Conservation (phyloP, 1,140 invertebrate genomes). For the Aphelinus atriplicis region DNA sequence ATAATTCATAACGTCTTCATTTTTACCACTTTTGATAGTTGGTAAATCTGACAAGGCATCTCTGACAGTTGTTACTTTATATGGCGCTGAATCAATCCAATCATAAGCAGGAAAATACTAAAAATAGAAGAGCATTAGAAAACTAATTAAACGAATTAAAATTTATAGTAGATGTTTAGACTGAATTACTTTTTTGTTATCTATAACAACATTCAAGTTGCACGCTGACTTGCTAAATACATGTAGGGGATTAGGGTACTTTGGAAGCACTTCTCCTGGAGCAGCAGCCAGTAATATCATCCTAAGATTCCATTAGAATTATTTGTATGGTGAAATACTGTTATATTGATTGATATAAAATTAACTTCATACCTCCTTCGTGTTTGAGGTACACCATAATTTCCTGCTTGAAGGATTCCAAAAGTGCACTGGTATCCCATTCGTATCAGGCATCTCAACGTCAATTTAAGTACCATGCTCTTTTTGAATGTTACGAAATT, state of each 20-base stretch:
- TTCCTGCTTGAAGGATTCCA: slow-evolving; percentile 86
- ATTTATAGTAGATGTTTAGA: neutral
- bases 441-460: slow-evolving; percentile 78
- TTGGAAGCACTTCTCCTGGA: slow-evolving; percentile 81
- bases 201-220: slow-evolving; percentile 77
- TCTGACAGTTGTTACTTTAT: slow-evolving; percentile 78
- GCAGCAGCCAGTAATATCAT: slow-evolving; percentile 86
- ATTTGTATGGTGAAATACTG: neutral
- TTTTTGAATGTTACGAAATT: slow-evolving; percentile 86
- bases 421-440: slow-evolving; percentile 93
- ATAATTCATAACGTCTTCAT: slow-evolving; percentile 77
- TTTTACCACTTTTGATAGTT: slow-evolving; percentile 78
- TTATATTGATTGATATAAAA: neutral
- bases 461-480: slow-evolving; percentile 84
- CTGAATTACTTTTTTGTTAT: slow-evolving; percentile 71
- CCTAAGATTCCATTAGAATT: slow-evolving; percentile 60
- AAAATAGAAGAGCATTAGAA: slow-evolving; percentile 37
- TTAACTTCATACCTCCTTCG: slow-evolving; percentile 69
- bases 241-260: slow-evolving; percentile 83
- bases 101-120: slow-evolving; percentile 64
- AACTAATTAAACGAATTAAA: neutral
- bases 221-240: slow-evolving; percentile 80
- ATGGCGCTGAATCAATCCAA: slow-evolving; percentile 74
- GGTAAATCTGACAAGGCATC: slow-evolving; percentile 89
- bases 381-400: slow-evolving; percentile 87